Evolutionary conservation across 37 sponge, comb jelly and placozoan genomes (phyloP), one percentile per base, ranked within the genome.

Genomic region (Halisarca cf. caerulea): DNA sequence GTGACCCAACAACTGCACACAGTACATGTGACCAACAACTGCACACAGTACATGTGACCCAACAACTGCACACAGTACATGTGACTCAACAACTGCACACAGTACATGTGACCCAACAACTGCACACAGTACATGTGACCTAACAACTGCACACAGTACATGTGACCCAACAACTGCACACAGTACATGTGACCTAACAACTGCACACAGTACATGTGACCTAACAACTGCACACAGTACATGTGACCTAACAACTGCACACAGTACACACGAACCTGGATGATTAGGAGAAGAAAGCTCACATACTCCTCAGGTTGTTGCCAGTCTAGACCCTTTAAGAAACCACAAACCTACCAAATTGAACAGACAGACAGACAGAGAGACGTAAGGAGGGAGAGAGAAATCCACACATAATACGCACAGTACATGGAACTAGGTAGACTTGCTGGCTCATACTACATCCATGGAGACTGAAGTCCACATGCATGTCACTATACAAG

Each of bases 341-440:
- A 74, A 15, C 77, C 36, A 41, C 77, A 74, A 20, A 74, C 77
- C 77, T 74, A n/a, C n/a, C n/a, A n/a, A n/a, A n/a, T n/a, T n/a
- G 3, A 32, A 37, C 18, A 71, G 9, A 33, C 8, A 71, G 72
- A 30, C 64, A 71, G 77, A 43, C 77, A 74, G 32, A n/a, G n/a
- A n/a, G n/a, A n/a, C n/a, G n/a, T n/a, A n/a, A n/a, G n/a, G n/a
- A n/a, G n/a, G n/a, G n/a, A n/a, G n/a, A n/a, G n/a, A n/a, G n/a
- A n/a, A n/a, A n/a, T n/a, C n/a, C n/a, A n/a, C n/a, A n/a, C n/a
- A n/a, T n/a, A n/a, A n/a, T n/a, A n/a, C n/a, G n/a, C n/a, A n/a
- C n/a, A n/a, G n/a, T n/a, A n/a, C n/a, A n/a, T n/a, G n/a, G n/a
- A n/a, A n/a, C n/a, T n/a, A n/a, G n/a, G n/a, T n/a, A n/a, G n/a